Evolutionary conservation across 1,140 invertebrate genomes (phyloP).

Genomic region (Stegodyphus dumicola): DNA sequence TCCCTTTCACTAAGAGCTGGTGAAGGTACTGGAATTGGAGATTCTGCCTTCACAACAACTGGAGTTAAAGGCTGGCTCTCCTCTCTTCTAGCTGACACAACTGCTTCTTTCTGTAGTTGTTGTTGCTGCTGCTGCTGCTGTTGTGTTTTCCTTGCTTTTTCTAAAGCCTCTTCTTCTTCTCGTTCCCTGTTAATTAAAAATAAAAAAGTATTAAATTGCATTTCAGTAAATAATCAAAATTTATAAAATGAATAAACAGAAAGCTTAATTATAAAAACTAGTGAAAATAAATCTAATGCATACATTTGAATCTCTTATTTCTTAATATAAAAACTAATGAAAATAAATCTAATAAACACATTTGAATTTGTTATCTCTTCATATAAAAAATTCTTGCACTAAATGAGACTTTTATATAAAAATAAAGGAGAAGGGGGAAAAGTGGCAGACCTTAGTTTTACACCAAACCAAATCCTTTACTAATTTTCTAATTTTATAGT

Average conservation of each 20-base stretch:
- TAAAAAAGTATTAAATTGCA: neutral
- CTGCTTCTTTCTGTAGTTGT: constrained; percentile 30
- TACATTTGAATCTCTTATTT: no score
- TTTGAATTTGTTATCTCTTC: no score
- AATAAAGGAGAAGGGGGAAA: no score
- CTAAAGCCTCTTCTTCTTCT: constrained; percentile 83
- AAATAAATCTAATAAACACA: no score
- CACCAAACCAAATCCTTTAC: no score
- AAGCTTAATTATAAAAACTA: no score
- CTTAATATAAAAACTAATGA: no score
- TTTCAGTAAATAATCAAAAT: neutral
- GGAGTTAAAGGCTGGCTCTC: constrained; percentile 21
- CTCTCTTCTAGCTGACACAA: constrained; percentile 1
- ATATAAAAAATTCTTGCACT: no score
- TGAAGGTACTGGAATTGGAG: constrained; percentile 70
- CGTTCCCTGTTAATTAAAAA: constrained; percentile 70
- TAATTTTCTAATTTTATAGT: no score
- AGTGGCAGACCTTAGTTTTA: no score
- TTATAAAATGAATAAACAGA: neutral
- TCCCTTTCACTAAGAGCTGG: constrained; percentile 75
- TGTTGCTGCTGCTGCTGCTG: constrained; percentile 47
- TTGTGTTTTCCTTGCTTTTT: constrained; percentile 73
- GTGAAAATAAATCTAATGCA: no score
- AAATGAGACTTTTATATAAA: no score
- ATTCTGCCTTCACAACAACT: constrained; percentile 46